Base-by-base conservation (phyloP, 2,113 vertebrate genomes). In the Myrmecophaga tridactyla region DNA sequence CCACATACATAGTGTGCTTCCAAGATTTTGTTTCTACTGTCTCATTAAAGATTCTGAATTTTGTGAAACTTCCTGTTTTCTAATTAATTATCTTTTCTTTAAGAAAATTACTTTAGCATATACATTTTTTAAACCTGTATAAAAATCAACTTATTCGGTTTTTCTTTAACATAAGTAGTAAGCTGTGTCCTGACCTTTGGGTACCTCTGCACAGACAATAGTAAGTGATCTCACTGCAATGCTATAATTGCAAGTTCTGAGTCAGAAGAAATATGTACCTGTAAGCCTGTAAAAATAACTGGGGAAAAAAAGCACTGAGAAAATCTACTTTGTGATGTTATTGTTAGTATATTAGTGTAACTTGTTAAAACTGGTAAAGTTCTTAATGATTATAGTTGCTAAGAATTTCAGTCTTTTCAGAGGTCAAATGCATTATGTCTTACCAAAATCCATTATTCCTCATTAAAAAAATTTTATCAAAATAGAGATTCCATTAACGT, bases 381-480 rank as follows among this genome's bases (percentile, higher is more conserved):
- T 65, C 80, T 51, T 27, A 70, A 8, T 70, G 51, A 67, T 88
- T 89, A 27, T 25, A 60, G 43, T 76, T 90, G 73, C 81, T 73
- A 84, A 89, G 51, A 89, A 65, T 23, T 51, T 85, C 53, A 75
- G 13, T 92, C 93, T 95, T 85, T 96, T 63, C 43, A n/a, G 89
- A 94, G 75, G 6, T 53, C 77, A 17, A 7, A 29, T 94, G 10
- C 95, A 70, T 62, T 95, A 18, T 84, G 27, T 92, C 41, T 65
- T 85, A 34, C 25, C 77, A 15, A 7, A 94, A 91, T 39, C 56
- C 58, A 13, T 41, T 89, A 72, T 84, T 95, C 62, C 96, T 83
- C 51, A 23, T 63, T 18, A 65, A 82, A 65, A 82, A 84, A 4
- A 84, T 48, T 18, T 80, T 43, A 96, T 78, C 5, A 39, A 65